Percentiles rank a stretch among this genome's conserved stretches.
Conservation (phyloP, 2,797 vertebrate genomes). For the Distichodus sexfasciatus region DNA sequence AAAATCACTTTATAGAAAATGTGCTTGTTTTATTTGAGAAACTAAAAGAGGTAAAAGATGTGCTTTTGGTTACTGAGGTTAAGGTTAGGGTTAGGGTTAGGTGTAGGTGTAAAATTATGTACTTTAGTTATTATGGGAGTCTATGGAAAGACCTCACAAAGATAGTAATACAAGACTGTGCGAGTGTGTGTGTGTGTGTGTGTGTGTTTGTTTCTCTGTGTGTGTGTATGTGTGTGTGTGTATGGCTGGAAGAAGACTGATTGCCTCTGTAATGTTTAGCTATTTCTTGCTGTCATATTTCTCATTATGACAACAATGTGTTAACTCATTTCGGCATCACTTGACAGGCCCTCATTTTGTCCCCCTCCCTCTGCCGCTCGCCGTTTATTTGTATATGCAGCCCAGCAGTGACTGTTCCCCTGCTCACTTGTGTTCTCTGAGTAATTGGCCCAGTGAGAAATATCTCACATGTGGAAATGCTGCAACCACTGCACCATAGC, state of each 20-base stretch:
- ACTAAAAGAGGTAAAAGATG: no score
- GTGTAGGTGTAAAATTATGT: no score
- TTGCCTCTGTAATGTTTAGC: slow-evolving; percentile 35
- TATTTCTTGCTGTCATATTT: slow-evolving; percentile 43
- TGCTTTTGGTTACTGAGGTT: no score
- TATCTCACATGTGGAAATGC: slow-evolving; percentile 28
- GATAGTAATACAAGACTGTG: neutral
- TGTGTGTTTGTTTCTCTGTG: slow-evolving; percentile 1
- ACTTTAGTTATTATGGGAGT: no score
- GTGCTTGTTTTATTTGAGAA: no score
- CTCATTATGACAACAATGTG: slow-evolving; percentile 38
- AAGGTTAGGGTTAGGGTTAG: no score
- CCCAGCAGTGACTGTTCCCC: slow-evolving; percentile 32
- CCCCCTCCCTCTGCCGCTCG: slow-evolving; percentile 8
- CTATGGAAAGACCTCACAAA: no score
- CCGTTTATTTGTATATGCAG: slow-evolving; percentile 45
- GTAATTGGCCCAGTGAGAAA: slow-evolving; percentile 20
- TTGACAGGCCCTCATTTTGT: slow-evolving; percentile 45
- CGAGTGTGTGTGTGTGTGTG: slow-evolving; percentile 3
- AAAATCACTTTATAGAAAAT: no score
- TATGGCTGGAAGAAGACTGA: slow-evolving; percentile 31
- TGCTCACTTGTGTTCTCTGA: slow-evolving; percentile 35
- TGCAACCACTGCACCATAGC: slow-evolving; percentile 23
- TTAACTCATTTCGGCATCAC: slow-evolving; percentile 35
- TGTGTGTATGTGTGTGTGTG: slow-evolving; percentile 12